These are phyloP conservation scores for Bombus affinis DNA, from an alignment of 1,140 invertebrate genomes.

Conservation along the genomic window DNA sequence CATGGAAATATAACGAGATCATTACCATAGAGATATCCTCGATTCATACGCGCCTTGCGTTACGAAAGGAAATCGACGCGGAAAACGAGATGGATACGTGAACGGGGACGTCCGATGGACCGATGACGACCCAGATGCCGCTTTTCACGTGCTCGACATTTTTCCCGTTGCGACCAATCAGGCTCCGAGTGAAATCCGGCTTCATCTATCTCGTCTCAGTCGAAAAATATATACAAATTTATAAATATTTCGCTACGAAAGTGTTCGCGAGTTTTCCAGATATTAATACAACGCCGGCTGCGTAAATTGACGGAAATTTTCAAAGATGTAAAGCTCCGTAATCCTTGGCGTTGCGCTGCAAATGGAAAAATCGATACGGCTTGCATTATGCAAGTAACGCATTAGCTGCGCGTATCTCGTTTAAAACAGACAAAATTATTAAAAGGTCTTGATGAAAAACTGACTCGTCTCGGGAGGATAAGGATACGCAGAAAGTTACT, in stretches of 20 bases:
- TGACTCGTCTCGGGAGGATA: background rate
- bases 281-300: background rate
- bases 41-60: no score
- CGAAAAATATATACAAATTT: no score
- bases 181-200: background rate
- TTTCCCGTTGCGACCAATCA: background rate
- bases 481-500: background rate
- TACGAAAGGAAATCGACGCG: no score
- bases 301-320: background rate
- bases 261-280: background rate
- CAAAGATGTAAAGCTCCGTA: background rate
- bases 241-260: background rate
- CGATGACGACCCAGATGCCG: background rate
- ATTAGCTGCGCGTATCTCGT: background rate
- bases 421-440: background rate
- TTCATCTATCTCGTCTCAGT: background rate
- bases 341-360: background rate
- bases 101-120: background rate
- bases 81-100: background rate
- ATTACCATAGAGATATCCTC: background rate
- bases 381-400: no score
- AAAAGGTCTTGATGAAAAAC: background rate
- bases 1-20: constrained; percentile 27
- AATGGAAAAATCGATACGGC: background rate
- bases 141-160: background rate